Base-by-base conservation (phyloP, 2,113 vertebrate species). In the Trematocara macrostoma region DNA sequence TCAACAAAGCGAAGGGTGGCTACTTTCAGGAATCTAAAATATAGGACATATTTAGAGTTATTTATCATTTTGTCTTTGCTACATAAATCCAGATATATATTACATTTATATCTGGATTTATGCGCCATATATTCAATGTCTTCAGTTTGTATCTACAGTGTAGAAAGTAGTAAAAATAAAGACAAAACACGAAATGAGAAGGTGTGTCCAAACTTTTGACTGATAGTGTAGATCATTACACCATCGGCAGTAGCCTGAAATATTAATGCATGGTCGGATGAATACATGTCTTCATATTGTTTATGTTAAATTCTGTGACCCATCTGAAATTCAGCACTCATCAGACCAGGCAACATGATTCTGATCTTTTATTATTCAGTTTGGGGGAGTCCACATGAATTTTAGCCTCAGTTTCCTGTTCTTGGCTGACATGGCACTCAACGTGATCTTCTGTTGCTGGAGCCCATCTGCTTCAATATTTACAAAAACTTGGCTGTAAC, bases 161-260 rank as follows among this genome's bases (percentile, higher is more conserved):
- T 61, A 34, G 57, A 61, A 61, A 34, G 57, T 18, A 59, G 29
- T 34, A 59, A 61, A 61, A 61, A 61, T 61, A 61, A 61, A 61
- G 57, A 34, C 31, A 31, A 59, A 59, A 61, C 29, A 61, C 8
- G 0, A 61, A 18, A 61, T 61, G 29, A 34, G 8, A 34, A 2
- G 8, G 29, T 11, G 57, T 61, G 29, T 18, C 57, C 29, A 35
- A 35, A 61, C 5, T 0, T 61, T 61, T 61, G 31, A n/a, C 57
- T 3, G 31, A 35, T 61, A 61, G 57, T 61, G 2, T 40, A 23
- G n/a, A 40, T 7, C 35, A 42, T 23, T 40, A 69, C n/a, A 51
- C 18, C 49, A 51, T 8, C 2, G 3, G 18, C 51, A 52, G 51
- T n/a, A 15, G 38, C 20, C 20, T 15, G 20, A 71, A 26, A 42